phyloP scores from a whole-genome alignment of 2,113 vertebrate genomes.

The Lipotes vexillifer region DNA sequence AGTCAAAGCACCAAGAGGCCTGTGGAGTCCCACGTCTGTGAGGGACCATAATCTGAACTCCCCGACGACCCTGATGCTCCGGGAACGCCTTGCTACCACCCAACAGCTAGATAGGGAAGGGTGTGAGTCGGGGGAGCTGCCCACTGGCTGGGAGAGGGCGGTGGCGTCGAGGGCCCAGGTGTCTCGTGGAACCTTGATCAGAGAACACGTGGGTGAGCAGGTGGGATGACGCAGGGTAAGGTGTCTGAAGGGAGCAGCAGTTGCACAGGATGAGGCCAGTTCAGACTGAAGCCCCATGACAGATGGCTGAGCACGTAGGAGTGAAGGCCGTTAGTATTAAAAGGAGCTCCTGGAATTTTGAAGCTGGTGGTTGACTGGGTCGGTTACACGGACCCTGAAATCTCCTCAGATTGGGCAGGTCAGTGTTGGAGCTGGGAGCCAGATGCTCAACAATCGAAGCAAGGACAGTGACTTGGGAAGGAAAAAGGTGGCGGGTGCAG shows the following conservation, averaged over 20 bases:
- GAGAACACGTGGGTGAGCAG: not conserved
- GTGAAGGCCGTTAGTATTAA: not conserved
- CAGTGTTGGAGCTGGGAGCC: not conserved
- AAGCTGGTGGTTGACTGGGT: not conserved
- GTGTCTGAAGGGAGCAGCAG: not conserved
- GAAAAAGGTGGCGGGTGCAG: not conserved
- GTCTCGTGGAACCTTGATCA: not conserved
- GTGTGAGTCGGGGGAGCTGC: not conserved
- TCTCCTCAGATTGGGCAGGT: not conserved
- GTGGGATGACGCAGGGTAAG: not conserved
- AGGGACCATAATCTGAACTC: not conserved
- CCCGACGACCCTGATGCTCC: no score
- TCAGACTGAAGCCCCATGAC: not conserved
- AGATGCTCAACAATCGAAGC: not conserved
- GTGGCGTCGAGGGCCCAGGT: not conserved
- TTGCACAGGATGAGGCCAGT: not conserved
- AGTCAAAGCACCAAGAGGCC: not conserved
- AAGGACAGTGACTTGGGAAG: not conserved
- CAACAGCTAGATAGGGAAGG: not conserved
- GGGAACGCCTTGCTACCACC: not conserved
- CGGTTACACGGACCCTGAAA: not conserved
- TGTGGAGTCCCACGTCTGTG: rapidly evolving
- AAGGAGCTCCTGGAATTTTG: not conserved
- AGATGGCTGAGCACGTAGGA: rapidly evolving
- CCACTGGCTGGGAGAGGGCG: rapidly evolving